Base-by-base conservation (phyloP, 2,888 invertebrate genomes). In the Hydrotaea cyrtoneurina region DNA sequence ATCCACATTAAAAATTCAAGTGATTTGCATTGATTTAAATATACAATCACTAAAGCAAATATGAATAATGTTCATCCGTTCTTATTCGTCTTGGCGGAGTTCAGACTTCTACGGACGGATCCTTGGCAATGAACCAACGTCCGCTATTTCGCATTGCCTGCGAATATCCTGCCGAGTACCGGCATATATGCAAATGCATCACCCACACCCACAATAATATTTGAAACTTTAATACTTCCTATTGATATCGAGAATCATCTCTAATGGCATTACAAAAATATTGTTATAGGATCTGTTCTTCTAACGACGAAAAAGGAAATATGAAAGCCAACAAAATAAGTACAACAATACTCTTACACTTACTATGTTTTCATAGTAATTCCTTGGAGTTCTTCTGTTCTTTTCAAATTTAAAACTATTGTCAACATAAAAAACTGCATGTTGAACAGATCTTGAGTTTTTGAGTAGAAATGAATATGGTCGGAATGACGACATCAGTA, bases 181-280 rank as follows among this genome's bases (percentile, higher is more conserved):
- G 10, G 43, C 43, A 43, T 57, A 1, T 19, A 21, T 57, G 26
- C 26, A 59, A 23, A 26, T 23, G 26, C 11, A 15, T 26, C 23
- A 11, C 59, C 11, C 59, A 13, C 5, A 15, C 31, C 7, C 7
- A 31, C 31, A 31, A 7, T 7, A 31, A 7, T 2, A 31, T 31
- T 31, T 31, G 31, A 31, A 31, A 4, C 31, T 31, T 31, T 31
- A 31, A 31, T n/a, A n/a, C 2, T 13, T 15, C 7, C 50, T 36
- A 11, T 19, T 39, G 15, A 55, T 31, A 23, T 31, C 46, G 26
- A 50, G 50, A 50, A 69, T 69, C 23, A 26, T 3, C 46, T 53
- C 13, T 53, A 62, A 62, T 59, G 46, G 59, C 15, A 62, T 74
- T 77, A 17, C 13, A 26, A 43, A 77, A 81, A 66, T 81, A 21